Evolutionary conservation across 1,140 invertebrate genomes (phyloP).

Genomic region (Habropoda laboriosa): DNA sequence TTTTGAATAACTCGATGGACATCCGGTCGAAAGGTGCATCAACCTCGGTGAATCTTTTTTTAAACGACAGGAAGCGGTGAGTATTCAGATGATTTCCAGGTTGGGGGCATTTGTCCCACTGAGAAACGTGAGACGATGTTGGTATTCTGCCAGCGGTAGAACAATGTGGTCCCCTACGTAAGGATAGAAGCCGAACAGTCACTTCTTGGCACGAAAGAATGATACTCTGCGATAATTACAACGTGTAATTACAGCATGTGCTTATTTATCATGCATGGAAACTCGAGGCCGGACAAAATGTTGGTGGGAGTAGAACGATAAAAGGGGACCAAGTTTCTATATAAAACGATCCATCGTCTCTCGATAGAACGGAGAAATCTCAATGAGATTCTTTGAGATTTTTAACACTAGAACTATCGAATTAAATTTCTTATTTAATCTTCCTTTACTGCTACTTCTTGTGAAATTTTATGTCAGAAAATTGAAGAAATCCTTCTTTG

Average conservation of each 20-base stretch:
- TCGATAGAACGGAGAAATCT: neutral
- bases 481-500: no score
- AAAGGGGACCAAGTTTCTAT: neutral
- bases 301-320: neutral
- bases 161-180: neutral
- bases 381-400: neutral
- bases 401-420: no score
- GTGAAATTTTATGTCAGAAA: no score
- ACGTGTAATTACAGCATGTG: conserved; percentile 14
- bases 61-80: neutral
- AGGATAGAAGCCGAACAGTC: neutral
- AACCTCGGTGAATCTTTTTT: conserved; percentile 26
- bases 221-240: conserved; percentile 26
- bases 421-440: no score
- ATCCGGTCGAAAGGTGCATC: neutral
- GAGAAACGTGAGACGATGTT: conserved; percentile 29
- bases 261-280: conserved; percentile 9
- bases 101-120: neutral
- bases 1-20: neutral
- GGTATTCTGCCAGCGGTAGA: conserved; percentile 31
- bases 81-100: conserved; percentile 10
- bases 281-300: neutral
- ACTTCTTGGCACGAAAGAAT: conserved; percentile 23
- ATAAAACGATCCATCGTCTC: neutral
- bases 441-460: no score